phyloP scores from a whole-genome alignment of 2,797 vertebrate species.

The Gobio occitaniae region DNA sequence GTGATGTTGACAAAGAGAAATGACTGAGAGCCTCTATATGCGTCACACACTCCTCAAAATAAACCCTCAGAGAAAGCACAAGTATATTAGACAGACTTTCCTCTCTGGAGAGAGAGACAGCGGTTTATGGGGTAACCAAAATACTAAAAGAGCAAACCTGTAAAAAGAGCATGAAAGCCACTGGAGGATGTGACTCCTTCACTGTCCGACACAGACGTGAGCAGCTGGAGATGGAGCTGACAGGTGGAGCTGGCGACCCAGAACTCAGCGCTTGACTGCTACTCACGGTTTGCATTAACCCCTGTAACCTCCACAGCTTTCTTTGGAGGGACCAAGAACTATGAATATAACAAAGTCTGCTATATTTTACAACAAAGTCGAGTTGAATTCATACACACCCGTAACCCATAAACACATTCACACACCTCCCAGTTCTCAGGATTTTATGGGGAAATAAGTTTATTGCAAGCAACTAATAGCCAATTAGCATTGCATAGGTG shows the following conservation, averaged over 20 bases:
- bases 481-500: slow-evolving; percentile 40
- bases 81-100: slow-evolving; percentile 51
- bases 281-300: not conserved
- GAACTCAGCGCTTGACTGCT: not conserved
- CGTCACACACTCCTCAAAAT: slow-evolving; percentile 64
- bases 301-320: not conserved
- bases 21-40: slow-evolving; percentile 38
- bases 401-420: slow-evolving; percentile 40
- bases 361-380: not conserved
- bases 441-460: slow-evolving; percentile 41
- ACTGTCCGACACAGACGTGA: not conserved
- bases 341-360: not conserved
- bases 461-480: slow-evolving; percentile 39
- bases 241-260: not conserved
- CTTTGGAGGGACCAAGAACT: not conserved
- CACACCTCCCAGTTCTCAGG: slow-evolving; percentile 36
- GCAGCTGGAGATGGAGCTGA: not conserved
- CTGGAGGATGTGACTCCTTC: not conserved
- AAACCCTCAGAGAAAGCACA: slow-evolving; percentile 50
- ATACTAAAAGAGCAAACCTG: slow-evolving; percentile 49
- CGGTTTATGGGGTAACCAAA: slow-evolving; percentile 36
- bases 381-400: slow-evolving; percentile 21
- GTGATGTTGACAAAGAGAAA: slow-evolving; percentile 51
- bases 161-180: not conserved
- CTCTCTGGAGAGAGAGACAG: slow-evolving; percentile 18